These are phyloP conservation scores for Hippocampus abdominalis DNA, from an alignment of 2,113 vertebrate species.

Conservation along the genomic window DNA sequence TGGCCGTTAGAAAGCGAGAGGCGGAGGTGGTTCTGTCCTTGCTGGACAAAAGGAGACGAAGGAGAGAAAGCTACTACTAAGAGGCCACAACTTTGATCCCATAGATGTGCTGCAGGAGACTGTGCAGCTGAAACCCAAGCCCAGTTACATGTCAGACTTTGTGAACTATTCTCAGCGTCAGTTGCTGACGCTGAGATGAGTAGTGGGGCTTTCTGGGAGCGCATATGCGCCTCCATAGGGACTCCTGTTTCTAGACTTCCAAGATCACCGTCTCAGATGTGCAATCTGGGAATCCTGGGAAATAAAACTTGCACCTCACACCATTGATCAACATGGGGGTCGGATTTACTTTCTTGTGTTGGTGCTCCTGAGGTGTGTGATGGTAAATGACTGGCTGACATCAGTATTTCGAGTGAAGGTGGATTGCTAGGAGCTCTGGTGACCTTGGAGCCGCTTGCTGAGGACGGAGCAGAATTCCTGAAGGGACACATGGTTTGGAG, in stretches of 20 bases:
- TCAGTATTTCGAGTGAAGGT: constrained; percentile 40
- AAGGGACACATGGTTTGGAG: constrained; percentile 78
- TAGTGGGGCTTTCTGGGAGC: constrained; percentile 43
- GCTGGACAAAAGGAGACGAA: constrained; percentile 31
- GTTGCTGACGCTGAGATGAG: constrained; percentile 73
- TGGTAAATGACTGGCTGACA: constrained; percentile 18
- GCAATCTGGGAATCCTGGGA: constrained; percentile 36
- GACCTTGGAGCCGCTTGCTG: constrained; percentile 75
- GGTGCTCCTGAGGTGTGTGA: constrained; percentile 9
- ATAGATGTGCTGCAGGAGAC: constrained; percentile 73
- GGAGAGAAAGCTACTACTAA: constrained; percentile 46
- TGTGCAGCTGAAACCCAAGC: constrained; percentile 75
- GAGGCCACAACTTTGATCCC: constrained; percentile 61
- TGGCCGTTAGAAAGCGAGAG: constrained; percentile 34
- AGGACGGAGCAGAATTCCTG: constrained; percentile 76
- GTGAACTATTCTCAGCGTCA: constrained; percentile 80
- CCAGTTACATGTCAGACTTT: constrained; percentile 75
- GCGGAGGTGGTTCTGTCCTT: constrained; percentile 48
- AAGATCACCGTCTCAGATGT: constrained; percentile 40
- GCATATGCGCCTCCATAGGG: constrained; percentile 58
- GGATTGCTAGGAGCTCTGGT: constrained; percentile 60
- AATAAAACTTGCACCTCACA: constrained; percentile 24
- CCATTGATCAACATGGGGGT: constrained; percentile 7
- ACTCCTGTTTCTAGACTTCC: constrained; percentile 42
- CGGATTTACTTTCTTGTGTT: constrained; percentile 13